These are phyloP conservation scores for Neodon shergylaensis DNA, from an alignment of 2,113 vertebrate species.

Conservation along the genomic window DNA sequence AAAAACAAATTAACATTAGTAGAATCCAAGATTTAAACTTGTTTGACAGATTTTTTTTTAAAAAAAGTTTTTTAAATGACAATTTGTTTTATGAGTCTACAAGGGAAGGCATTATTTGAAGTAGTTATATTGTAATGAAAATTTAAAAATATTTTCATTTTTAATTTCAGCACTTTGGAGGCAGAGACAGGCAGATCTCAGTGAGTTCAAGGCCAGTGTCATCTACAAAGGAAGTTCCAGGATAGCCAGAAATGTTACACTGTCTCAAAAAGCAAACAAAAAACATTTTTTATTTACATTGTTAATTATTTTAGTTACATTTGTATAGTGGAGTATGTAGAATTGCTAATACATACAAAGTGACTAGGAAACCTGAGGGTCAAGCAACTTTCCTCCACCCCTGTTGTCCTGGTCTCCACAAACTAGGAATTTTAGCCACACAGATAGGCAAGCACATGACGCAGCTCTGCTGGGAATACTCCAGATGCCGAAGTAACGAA, in stretches of 20 bases:
- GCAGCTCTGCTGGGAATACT: no score
- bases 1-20: not conserved
- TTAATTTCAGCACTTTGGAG: no score
- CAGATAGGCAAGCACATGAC: no score
- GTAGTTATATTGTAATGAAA: not conserved
- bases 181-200: no score
- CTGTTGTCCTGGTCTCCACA: fast-evolving
- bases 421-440: no score
- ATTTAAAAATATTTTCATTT: not conserved
- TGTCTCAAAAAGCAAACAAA: no score
- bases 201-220: no score
- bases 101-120: not conserved
- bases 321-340: not conserved
- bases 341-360: not conserved
- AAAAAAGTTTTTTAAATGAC: not conserved
- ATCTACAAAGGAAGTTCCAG: no score
- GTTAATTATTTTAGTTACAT: not conserved
- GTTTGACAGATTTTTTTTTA: not conserved
- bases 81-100: not conserved
- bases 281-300: not conserved
- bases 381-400: fast-evolving
- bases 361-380: not conserved
- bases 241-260: no score
- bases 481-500: not conserved
- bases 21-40: not conserved